Conservation (phyloP, 2,888 invertebrate genomes). For the Archips crataeganus region DNA sequence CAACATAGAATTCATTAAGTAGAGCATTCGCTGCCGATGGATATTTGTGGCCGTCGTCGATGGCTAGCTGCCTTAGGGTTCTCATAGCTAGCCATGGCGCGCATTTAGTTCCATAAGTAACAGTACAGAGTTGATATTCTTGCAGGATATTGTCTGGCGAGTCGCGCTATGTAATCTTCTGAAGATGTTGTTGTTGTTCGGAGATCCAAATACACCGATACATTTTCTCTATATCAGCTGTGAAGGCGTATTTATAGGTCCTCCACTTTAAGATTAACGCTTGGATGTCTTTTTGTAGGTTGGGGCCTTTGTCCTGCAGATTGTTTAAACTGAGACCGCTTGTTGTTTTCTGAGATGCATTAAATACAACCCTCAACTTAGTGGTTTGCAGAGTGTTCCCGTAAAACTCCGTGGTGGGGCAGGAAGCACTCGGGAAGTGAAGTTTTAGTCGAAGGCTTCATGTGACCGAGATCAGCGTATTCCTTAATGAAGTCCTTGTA, state of each 20-base stretch:
- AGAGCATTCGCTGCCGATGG: too few relatives aligned
- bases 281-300: slow-evolving; percentile 44
- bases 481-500: slow-evolving; percentile 43
- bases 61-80: too few relatives aligned
- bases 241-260: slow-evolving; percentile 42
- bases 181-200: slow-evolving; percentile 43
- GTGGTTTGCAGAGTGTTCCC: too few relatives aligned
- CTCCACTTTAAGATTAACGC: slow-evolving; percentile 44
- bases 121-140: too few relatives aligned
- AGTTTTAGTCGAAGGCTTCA: neutral
- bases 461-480: slow-evolving; percentile 6
- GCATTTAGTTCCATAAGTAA: too few relatives aligned
- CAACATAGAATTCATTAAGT: too few relatives aligned
- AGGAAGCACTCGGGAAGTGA: neutral
- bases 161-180: too few relatives aligned
- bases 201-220: slow-evolving; percentile 43
- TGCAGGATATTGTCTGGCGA: too few relatives aligned
- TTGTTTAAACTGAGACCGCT: slow-evolving; percentile 44
- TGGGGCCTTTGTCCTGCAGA: slow-evolving; percentile 45
- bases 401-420: too few relatives aligned
- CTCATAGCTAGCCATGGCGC: too few relatives aligned
- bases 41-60: too few relatives aligned
- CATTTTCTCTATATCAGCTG: slow-evolving; percentile 48
- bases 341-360: slow-evolving; percentile 4
- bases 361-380: slow-evolving; percentile 11